Percentiles rank a stretch among this genome's conserved stretches.
These are phyloP conservation scores for Cyanoramphus novaezelandiae DNA, from an alignment of 2,113 vertebrate species.

Conservation along the genomic window DNA sequence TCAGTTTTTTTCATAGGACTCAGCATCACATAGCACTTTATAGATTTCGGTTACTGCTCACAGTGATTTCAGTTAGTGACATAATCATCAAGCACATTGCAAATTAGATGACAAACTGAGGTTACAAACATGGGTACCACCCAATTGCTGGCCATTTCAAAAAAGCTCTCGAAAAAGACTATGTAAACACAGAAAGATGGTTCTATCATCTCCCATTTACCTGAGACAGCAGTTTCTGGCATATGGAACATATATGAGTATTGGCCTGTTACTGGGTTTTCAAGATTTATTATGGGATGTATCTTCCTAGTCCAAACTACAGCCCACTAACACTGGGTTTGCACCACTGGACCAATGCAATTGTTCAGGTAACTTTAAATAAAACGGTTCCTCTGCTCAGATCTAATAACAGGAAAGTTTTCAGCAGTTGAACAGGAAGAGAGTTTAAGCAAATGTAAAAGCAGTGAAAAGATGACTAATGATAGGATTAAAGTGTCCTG, in stretches of 20 bases:
- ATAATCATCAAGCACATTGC: neutral
- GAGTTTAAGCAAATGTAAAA: neutral
- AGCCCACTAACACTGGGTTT: neutral
- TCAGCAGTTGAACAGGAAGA: neutral
- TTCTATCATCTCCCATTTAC: neutral
- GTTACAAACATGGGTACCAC: neutral
- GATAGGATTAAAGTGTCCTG: neutral
- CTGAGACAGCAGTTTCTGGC: neutral
- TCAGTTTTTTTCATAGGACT: neutral
- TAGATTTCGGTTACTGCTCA: neutral
- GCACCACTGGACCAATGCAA: neutral
- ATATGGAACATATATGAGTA: rapidly evolving
- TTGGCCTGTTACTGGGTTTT: neutral
- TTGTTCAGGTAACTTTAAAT: neutral
- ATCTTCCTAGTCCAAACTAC: neutral
- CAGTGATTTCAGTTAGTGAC: neutral
- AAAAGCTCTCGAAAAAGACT: neutral
- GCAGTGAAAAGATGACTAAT: neutral
- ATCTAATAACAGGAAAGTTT: neutral
- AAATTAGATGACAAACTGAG: neutral
- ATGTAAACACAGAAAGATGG: neutral
- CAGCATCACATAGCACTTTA: neutral
- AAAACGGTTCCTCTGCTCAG: neutral
- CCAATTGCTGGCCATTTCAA: neutral
- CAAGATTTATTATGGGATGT: neutral